Percentiles rank a stretch among this genome's conserved stretches.
These are phyloP conservation scores for Ischnus inquisitorius DNA, from an alignment of 2,888 invertebrate species.

Conservation along the genomic window DNA sequence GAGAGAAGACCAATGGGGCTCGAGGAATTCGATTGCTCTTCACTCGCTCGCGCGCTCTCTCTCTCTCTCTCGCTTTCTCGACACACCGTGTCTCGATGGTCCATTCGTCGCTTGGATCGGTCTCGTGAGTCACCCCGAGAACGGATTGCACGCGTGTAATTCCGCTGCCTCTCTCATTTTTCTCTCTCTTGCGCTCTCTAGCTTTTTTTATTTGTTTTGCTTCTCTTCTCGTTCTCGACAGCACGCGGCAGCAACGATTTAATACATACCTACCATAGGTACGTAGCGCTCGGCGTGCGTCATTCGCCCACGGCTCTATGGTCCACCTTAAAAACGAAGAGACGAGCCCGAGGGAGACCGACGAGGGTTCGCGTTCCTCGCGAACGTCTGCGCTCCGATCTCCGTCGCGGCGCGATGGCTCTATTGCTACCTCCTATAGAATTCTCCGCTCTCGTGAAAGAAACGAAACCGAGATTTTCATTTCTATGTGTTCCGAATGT, in stretches of 20 bases:
- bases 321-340: conserved; percentile 40
- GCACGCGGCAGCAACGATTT: conserved; percentile 8
- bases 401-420: too few relatives aligned
- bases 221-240: not conserved
- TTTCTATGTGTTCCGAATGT: too few relatives aligned
- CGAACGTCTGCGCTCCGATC: not conserved
- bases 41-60: conserved; percentile 39
- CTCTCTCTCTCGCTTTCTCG: conserved; percentile 41
- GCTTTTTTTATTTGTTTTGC: not conserved
- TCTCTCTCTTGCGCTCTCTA: not conserved
- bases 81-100: not conserved
- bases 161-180: not conserved
- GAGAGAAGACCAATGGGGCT: conserved; percentile 25
- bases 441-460: too few relatives aligned
- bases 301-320: conserved; percentile 50
- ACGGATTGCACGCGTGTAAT: conserved; percentile 30
- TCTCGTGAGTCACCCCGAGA: conserved; percentile 53
- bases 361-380: conserved; percentile 3
- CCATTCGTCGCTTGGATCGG: conserved; percentile 53
- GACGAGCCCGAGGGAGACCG: not conserved
- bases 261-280: conserved; percentile 18
- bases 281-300: conserved; percentile 31
- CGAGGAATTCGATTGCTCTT: conserved; percentile 59
- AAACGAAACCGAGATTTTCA: too few relatives aligned
- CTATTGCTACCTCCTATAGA: too few relatives aligned